Conservation (phyloP, 2,888 invertebrate species). For the Ctena decussata region DNA sequence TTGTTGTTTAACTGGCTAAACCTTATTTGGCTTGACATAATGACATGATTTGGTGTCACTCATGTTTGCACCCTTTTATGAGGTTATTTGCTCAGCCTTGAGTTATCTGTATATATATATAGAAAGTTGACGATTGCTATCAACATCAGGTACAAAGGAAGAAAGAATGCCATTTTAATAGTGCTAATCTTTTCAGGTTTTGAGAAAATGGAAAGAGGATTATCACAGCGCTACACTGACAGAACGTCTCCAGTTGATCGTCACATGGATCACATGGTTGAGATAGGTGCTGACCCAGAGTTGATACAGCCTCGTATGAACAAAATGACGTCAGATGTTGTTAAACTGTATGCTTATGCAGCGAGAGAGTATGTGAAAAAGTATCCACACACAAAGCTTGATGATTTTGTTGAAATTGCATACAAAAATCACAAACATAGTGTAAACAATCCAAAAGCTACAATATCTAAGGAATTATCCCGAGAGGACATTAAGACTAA, state of each 20-base stretch:
- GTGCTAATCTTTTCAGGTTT: slow-evolving; percentile 79
- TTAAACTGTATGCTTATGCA: slow-evolving; percentile 84
- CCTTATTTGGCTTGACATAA: too few species aligned
- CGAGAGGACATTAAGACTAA: slow-evolving; percentile 70
- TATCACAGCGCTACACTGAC: slow-evolving; percentile 81
- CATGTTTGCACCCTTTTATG: too few species aligned
- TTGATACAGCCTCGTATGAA: slow-evolving; percentile 78
- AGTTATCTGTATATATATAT: too few species aligned
- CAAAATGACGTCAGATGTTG: slow-evolving; percentile 83
- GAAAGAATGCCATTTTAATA: too few species aligned
- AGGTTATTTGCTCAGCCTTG: too few species aligned
- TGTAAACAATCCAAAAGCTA: slow-evolving; percentile 80
- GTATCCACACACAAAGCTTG: slow-evolving; percentile 72
- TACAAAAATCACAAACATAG: slow-evolving; percentile 83
- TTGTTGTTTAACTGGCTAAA: too few species aligned
- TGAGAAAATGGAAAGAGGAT: slow-evolving; percentile 84
- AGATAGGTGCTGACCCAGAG: slow-evolving; percentile 79
- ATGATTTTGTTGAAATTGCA: slow-evolving; percentile 79
- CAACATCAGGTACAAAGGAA: too few species aligned
- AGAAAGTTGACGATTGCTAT: too few species aligned
- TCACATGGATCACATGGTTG: slow-evolving; percentile 82
- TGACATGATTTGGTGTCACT: too few species aligned
- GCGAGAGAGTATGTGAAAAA: slow-evolving; percentile 81
- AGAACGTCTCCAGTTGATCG: slow-evolving; percentile 78
- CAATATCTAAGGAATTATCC: slow-evolving; percentile 71